Evolutionary conservation across 2,888 invertebrate species (phyloP).

Genomic region (Dorcus parallelipipedus): DNA sequence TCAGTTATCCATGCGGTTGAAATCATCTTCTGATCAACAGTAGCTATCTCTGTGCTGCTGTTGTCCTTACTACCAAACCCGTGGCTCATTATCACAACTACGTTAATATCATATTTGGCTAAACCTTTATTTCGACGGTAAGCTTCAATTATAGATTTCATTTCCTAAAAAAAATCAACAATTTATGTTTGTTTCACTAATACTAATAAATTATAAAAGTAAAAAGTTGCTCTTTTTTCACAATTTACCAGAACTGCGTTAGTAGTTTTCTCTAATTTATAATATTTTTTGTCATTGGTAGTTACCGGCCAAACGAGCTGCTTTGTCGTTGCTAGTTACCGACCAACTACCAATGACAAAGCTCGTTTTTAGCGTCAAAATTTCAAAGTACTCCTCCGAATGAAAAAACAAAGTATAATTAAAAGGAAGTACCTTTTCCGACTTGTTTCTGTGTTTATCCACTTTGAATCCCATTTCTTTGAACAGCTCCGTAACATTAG

Average conservation of each 20-base stretch:
- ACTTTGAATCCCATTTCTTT: constrained; percentile 57
- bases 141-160: constrained; percentile 45
- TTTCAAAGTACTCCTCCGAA: too few species aligned
- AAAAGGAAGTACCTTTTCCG: constrained; percentile 41
- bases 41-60: constrained; percentile 58
- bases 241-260: too few species aligned
- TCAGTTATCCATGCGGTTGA: constrained; percentile 55
- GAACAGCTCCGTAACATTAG: constrained; percentile 59
- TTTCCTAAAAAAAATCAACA: constrained; percentile 33
- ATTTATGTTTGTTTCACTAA: too few species aligned
- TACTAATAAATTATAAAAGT: too few species aligned
- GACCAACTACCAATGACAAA: not conserved
- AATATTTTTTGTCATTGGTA: too few species aligned
- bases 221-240: too few species aligned
- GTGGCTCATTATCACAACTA: constrained; percentile 66
- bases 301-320: too few species aligned
- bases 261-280: too few species aligned
- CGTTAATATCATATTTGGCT: constrained; percentile 57
- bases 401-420: not conserved
- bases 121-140: constrained; percentile 47
- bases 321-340: too few species aligned
- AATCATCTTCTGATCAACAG: constrained; percentile 55
- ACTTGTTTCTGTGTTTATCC: constrained; percentile 48
- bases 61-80: constrained; percentile 52
- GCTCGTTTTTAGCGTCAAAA: too few species aligned